Evolutionary conservation across 2,113 vertebrate genomes (phyloP).

Genomic region (Craseonycteris thonglongyai): DNA sequence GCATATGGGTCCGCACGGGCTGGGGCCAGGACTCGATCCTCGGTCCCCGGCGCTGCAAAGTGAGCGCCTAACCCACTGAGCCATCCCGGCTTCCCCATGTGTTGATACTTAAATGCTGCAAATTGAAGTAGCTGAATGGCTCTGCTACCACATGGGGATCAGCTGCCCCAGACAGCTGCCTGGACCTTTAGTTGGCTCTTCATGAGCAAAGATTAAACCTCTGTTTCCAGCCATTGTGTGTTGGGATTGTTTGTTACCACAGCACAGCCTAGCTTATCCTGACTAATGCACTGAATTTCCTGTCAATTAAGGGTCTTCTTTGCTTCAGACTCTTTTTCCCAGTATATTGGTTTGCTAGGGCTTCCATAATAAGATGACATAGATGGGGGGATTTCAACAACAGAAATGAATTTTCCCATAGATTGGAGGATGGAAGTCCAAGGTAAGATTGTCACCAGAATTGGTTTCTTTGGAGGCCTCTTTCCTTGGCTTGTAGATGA

Average conservation of each 20-base stretch:
- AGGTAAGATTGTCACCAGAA: background rate
- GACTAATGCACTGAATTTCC: background rate
- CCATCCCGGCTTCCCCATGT: too few relatives aligned
- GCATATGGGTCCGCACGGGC: too few relatives aligned
- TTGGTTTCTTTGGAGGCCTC: background rate
- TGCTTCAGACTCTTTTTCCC: background rate
- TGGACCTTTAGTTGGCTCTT: background rate
- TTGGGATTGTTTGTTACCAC: background rate
- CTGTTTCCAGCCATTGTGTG: background rate
- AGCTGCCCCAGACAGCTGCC: background rate
- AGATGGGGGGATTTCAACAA: rapidly evolving
- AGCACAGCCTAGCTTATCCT: background rate
- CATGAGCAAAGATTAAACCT: background rate
- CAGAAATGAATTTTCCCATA: background rate
- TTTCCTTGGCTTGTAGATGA: background rate
- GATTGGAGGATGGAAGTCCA: background rate
- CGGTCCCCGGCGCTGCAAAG: too few relatives aligned
- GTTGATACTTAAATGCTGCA: too few relatives aligned
- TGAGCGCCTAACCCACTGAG: too few relatives aligned
- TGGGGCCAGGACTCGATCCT: too few relatives aligned
- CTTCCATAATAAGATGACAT: background rate
- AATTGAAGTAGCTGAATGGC: background rate
- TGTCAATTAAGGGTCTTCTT: background rate
- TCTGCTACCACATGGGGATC: rapidly evolving
- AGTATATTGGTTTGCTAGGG: background rate